Evolutionary conservation across 2,113 vertebrate species (phyloP).

Genomic region (Lampris megalopsis): DNA sequence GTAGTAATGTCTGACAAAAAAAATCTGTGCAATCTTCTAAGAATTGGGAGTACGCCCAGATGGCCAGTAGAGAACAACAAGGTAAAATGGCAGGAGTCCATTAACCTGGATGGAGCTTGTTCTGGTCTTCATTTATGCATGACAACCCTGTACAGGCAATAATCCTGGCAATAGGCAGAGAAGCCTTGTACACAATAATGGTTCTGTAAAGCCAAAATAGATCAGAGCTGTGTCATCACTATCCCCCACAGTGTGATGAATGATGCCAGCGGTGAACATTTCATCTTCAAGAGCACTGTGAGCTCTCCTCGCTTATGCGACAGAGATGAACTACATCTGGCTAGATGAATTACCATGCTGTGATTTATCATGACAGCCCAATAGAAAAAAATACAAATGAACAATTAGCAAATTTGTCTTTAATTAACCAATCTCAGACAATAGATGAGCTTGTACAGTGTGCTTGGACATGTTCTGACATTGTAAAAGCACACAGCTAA

Average conservation of each 20-base stretch:
- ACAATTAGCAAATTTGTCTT: constrained; percentile 78
- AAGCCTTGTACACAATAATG: background rate
- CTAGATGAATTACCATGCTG: constrained; percentile 69
- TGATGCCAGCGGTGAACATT: constrained; percentile 76
- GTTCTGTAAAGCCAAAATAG: constrained; percentile 48
- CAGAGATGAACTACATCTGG: constrained; percentile 72
- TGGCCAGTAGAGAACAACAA: no score
- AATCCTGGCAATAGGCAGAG: background rate
- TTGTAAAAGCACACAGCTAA: constrained; percentile 58
- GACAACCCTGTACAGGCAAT: background rate
- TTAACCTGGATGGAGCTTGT: no score
- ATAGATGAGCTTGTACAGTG: constrained; percentile 70
- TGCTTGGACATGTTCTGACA: constrained; percentile 65
- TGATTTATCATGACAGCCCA: constrained; percentile 77
- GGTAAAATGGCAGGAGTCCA: no score
- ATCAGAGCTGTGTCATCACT: constrained; percentile 70
- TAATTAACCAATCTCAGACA: constrained; percentile 76
- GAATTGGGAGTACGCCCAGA: no score
- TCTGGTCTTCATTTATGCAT: no score
- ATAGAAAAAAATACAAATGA: constrained; percentile 80
- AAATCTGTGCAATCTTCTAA: no score
- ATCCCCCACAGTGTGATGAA: constrained; percentile 78
- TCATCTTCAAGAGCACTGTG: constrained; percentile 69
- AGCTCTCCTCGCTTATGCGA: constrained; percentile 57
- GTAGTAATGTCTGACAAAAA: no score